Evolutionary conservation across 2,888 invertebrate genomes (phyloP).

Genomic region (Urechis unicinctus): DNA sequence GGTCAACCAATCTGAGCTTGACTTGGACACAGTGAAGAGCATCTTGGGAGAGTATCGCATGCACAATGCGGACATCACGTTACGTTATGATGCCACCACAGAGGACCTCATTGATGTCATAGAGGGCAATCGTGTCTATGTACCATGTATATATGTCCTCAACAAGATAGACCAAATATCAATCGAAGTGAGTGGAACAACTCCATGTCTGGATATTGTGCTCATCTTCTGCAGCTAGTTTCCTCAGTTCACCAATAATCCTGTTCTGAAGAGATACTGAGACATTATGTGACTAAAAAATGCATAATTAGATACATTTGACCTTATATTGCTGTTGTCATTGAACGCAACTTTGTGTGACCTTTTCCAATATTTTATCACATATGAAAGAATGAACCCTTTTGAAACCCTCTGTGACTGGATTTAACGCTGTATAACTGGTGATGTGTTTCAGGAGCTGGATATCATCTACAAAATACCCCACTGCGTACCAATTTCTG

Average conservation of each 20-base stretch:
- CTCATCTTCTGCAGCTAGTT: too few relatives aligned
- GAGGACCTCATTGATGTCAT: slow-evolving; percentile 98
- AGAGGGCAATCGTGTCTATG: slow-evolving; percentile 96
- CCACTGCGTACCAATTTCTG: slow-evolving; percentile 99
- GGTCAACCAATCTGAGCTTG: slow-evolving; percentile 80
- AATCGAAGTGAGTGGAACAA: slow-evolving; percentile 50
- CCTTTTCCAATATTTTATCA: too few relatives aligned
- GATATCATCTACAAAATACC: slow-evolving; percentile 99
- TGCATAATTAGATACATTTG: too few relatives aligned
- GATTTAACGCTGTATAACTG: neutral
- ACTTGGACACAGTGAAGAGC: slow-evolving; percentile 87
- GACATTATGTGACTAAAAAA: neutral
- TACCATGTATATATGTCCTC: slow-evolving; percentile 96
- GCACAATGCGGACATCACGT: slow-evolving; percentile 95
- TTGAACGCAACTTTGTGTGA: too few relatives aligned
- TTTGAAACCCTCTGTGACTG: neutral
- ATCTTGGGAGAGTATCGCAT: slow-evolving; percentile 97
- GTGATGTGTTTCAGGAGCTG: slow-evolving; percentile 70
- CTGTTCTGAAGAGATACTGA: neutral
- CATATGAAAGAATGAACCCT: too few relatives aligned
- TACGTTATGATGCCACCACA: slow-evolving; percentile 76
- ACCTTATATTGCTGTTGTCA: too few relatives aligned
- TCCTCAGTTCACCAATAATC: too few relatives aligned
- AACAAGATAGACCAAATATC: slow-evolving; percentile 87
- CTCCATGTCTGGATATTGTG: neutral